Conservation (phyloP, 30 jellyfish, hydroid and myxozoan species). For the Turritopsis rubra region DNA sequence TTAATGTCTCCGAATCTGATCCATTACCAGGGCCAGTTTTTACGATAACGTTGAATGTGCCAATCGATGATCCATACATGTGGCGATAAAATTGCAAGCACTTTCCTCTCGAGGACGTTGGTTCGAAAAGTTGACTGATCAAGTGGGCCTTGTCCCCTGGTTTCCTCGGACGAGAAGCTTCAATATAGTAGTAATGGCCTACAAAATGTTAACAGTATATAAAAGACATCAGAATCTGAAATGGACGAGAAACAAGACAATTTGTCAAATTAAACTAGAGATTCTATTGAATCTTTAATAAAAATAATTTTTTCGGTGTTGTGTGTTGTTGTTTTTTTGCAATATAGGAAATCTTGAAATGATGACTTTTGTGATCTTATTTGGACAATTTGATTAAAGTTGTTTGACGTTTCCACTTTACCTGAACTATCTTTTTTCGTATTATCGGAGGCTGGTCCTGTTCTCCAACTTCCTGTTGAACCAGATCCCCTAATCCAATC, state of each 20-base stretch:
- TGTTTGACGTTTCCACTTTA: no score
- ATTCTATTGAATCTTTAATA: no score
- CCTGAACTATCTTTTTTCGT: conserved; percentile 58
- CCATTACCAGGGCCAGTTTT: conserved; percentile 79
- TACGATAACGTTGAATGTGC: conserved; percentile 72
- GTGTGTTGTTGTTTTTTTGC: no score
- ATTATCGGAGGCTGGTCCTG: conserved; percentile 86
- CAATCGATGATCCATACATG: conserved; percentile 86
- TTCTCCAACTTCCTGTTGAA: conserved; percentile 74
- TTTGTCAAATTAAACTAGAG: no score
- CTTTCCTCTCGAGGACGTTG: conserved; percentile 67
- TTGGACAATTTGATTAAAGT: no score
- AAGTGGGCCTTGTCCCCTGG: conserved; percentile 80
- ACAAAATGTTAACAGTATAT: background rate
- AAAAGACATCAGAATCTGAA: background rate
- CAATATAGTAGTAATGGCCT: conserved; percentile 72
- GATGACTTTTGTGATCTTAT: no score
- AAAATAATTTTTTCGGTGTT: no score
- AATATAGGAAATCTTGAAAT: no score
- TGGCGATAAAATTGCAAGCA: conserved; percentile 82
- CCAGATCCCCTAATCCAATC: conserved; percentile 95
- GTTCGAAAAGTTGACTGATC: conserved; percentile 59
- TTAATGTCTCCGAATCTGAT: conserved; percentile 54
- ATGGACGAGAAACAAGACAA: background rate
- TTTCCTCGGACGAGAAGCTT: conserved; percentile 70